phyloP scores from a whole-genome alignment of 1,140 invertebrate species.

The Helicoverpa armigera region DNA sequence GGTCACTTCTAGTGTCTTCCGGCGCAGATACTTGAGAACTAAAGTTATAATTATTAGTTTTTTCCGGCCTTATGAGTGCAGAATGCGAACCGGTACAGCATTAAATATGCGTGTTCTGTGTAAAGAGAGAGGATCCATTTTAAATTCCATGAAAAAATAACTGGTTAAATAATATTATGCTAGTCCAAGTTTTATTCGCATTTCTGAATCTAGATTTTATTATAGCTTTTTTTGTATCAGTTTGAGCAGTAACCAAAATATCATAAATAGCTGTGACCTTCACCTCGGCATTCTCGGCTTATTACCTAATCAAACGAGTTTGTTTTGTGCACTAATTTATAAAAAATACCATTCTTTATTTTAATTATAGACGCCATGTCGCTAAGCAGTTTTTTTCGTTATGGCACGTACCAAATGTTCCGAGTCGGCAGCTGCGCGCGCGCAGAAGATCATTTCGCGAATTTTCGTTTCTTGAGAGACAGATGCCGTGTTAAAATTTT shows the following conservation, averaged over 20 bases:
- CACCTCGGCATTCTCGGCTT: constrained; percentile 12
- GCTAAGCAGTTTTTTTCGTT: constrained; percentile 53
- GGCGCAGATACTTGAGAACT: constrained; percentile 15
- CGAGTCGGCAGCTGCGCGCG: constrained; percentile 65
- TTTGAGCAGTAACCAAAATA: not conserved
- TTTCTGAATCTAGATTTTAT: not conserved
- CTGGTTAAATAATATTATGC: not conserved
- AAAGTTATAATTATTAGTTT: constrained; percentile 33
- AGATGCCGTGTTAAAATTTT: constrained; percentile 61
- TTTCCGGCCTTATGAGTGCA: constrained; percentile 31
- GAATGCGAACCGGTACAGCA: constrained; percentile 4
- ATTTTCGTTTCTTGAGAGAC: constrained; percentile 69
- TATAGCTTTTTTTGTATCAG: too few species aligned
- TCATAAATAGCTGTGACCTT: constrained; percentile 12
- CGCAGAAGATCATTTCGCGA: constrained; percentile 71
- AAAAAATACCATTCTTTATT: constrained; percentile 41
- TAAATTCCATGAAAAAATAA: not conserved
- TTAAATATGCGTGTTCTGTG: not conserved
- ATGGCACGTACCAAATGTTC: constrained; percentile 80
- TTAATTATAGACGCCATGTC: constrained; percentile 51
- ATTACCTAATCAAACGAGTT: constrained; percentile 27
- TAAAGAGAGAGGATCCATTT: not conserved
- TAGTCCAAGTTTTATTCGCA: not conserved
- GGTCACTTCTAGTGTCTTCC: constrained; percentile 64
- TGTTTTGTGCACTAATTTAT: constrained; percentile 14